phyloP scores from a whole-genome alignment of 92 coral and sea anemone genomes.

The Metridium senile region DNA sequence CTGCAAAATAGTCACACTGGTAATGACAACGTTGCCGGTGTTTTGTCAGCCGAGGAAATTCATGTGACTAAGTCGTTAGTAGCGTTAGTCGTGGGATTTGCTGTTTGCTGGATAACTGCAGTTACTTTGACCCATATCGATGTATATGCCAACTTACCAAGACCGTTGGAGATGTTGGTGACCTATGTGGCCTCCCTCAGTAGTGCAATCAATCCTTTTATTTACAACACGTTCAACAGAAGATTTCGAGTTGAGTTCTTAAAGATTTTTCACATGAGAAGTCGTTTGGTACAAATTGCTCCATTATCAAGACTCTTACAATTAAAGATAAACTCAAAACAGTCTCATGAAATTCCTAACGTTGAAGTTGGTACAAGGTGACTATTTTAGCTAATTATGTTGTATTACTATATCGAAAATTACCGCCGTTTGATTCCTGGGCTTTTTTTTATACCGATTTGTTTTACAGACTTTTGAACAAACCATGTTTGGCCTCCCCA shows the following conservation, averaged over 20 bases:
- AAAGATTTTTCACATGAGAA: neutral
- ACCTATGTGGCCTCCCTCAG: constrained; percentile 4
- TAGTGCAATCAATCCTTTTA: constrained; percentile 34
- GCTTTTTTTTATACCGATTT: no score
- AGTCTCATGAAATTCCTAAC: no score
- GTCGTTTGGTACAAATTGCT: no score
- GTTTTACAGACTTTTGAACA: no score
- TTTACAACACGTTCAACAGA: constrained; percentile 21
- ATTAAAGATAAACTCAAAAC: no score
- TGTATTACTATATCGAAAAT: no score
- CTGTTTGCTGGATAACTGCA: constrained; percentile 16
- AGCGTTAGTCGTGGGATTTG: constrained; percentile 30
- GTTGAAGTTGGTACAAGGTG: no score
- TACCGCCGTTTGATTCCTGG: no score
- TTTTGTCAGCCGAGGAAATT: neutral
- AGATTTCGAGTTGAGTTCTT: constrained; percentile 28
- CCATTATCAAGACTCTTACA: no score
- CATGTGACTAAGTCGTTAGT: constrained; percentile 25
- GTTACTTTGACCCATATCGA: neutral
- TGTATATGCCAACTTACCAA: constrained; percentile 10
- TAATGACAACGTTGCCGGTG: neutral
- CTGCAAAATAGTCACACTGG: neutral
- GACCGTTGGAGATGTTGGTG: constrained; percentile 14
- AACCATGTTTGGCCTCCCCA: no score
- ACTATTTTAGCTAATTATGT: no score